phyloP scores from a whole-genome alignment of 2,797 vertebrate genomes.

The Nasua narica region DNA sequence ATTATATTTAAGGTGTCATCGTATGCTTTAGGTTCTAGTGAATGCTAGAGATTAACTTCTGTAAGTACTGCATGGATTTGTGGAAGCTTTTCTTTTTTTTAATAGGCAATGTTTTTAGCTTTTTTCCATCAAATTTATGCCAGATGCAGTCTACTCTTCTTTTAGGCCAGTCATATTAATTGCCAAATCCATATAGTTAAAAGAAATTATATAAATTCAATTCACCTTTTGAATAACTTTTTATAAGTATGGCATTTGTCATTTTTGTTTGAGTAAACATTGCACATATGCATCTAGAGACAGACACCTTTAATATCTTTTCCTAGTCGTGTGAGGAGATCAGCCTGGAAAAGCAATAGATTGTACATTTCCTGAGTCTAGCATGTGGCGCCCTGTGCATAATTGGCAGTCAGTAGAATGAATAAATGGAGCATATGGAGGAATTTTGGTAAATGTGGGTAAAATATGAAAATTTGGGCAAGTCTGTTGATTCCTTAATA shows the following conservation, averaged over 20 bases:
- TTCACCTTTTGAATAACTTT: constrained; percentile 35
- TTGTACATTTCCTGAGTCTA: neutral
- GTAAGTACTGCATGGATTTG: neutral
- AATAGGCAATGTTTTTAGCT: neutral
- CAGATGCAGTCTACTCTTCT: neutral
- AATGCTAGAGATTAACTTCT: constrained; percentile 21
- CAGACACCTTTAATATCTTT: neutral
- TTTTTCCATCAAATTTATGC: neutral
- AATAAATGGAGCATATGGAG: constrained; percentile 27
- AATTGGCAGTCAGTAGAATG: neutral
- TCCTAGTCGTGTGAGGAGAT: neutral
- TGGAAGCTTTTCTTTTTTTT: neutral
- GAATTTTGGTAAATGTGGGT: constrained; percentile 10
- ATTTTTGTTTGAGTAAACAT: constrained; percentile 6
- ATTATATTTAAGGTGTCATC: neutral
- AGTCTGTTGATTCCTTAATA: constrained; percentile 7
- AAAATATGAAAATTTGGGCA: constrained; percentile 34
- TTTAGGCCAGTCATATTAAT: neutral
- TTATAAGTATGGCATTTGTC: neutral
- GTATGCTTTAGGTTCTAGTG: neutral
- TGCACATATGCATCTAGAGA: neutral
- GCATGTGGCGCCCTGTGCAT: neutral
- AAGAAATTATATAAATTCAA: neutral
- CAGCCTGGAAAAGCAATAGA: neutral
- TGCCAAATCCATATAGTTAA: neutral